These are phyloP conservation scores for Abrostola tripartita DNA, from an alignment of 2,888 invertebrate genomes.

Conservation along the genomic window DNA sequence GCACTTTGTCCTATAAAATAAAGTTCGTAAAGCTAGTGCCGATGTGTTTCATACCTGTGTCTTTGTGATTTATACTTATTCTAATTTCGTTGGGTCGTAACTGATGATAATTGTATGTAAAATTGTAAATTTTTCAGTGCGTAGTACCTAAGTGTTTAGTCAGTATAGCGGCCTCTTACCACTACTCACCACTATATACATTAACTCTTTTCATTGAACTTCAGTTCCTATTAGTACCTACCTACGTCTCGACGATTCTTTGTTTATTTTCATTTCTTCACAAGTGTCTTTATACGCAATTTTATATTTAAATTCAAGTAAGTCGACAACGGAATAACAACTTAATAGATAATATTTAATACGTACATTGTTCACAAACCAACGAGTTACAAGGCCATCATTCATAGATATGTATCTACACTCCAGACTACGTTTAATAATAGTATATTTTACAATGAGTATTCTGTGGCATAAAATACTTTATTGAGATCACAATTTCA, in stretches of 20 bases:
- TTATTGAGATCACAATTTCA: slow-evolving; percentile 54
- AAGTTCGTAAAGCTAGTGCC: no score
- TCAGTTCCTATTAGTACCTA: background rate
- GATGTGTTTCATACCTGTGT: no score
- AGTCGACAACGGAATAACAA: slow-evolving; percentile 41
- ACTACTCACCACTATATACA: no score
- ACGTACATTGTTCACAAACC: slow-evolving; percentile 56
- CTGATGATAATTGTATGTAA: no score
- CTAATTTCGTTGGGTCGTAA: no score
- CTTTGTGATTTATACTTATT: no score
- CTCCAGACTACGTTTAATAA: slow-evolving; percentile 49
- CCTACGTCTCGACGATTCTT: background rate
- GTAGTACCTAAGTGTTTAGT: no score
- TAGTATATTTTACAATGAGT: slow-evolving; percentile 54
- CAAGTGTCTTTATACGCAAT: slow-evolving; percentile 8
- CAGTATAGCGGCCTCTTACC: no score
- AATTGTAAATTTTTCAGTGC: no score
- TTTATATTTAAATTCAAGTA: slow-evolving; percentile 32
- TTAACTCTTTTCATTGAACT: no score
- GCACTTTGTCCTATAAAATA: no score
- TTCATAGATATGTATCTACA: slow-evolving; percentile 62
- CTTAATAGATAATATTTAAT: slow-evolving; percentile 56
- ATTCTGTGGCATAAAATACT: slow-evolving; percentile 43
- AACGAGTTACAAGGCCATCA: slow-evolving; percentile 57
- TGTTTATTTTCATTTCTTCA: background rate